These are phyloP conservation scores for Acanthoscelides obtectus DNA, from an alignment of 2,888 invertebrate species.

Conservation along the genomic window DNA sequence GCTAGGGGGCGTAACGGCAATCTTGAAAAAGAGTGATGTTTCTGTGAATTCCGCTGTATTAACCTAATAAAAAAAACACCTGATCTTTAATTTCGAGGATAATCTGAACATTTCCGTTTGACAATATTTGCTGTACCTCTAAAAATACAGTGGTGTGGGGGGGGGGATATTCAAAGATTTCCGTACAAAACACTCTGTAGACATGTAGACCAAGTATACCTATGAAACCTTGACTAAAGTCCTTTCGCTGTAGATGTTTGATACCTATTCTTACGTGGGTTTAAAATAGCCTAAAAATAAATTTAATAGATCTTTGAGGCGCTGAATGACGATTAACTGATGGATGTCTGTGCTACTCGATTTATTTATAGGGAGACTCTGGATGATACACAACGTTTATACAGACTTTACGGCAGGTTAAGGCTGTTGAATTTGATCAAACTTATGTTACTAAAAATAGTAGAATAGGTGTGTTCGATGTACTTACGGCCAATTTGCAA, in stretches of 20 bases:
- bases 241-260: neutral
- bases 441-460: neutral
- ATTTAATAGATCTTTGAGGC: neutral
- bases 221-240: neutral
- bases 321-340: neutral
- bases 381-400: neutral
- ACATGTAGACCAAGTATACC: neutral
- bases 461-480: neutral
- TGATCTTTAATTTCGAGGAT: too few species aligned
- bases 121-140: too few species aligned
- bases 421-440: neutral
- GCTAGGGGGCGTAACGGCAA: too few species aligned
- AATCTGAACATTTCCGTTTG: too few species aligned
- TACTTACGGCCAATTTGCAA: neutral
- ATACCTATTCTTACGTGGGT: neutral
- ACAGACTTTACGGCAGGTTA: neutral
- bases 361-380: neutral
- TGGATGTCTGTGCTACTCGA: neutral
- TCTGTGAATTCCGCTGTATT: too few species aligned
- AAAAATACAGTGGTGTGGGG: too few species aligned
- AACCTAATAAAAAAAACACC: too few species aligned
- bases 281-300: neutral
- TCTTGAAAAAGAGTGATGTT: too few species aligned
- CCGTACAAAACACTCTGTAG: too few species aligned
- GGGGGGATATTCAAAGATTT: too few species aligned